These are phyloP conservation scores for Cheilosia urbana DNA, from an alignment of 2,888 invertebrate genomes.

Conservation along the genomic window DNA sequence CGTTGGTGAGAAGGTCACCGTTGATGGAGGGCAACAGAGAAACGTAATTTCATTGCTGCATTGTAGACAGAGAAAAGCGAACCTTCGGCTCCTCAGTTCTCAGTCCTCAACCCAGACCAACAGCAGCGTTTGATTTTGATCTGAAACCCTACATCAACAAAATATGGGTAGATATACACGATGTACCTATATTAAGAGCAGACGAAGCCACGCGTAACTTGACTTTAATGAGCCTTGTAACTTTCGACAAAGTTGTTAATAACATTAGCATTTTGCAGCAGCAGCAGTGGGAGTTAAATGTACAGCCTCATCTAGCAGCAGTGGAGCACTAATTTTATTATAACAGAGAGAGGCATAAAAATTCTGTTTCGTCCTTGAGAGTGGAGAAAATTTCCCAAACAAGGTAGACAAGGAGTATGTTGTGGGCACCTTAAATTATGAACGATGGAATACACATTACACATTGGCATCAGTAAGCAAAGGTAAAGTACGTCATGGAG, in stretches of 20 bases:
- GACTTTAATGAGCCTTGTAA: conserved; percentile 65
- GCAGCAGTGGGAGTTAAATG: neutral
- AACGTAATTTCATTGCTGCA: conserved; percentile 44
- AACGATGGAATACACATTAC: conserved; percentile 20
- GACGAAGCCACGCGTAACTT: conserved; percentile 32
- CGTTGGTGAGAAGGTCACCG: conserved; percentile 28
- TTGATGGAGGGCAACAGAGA: conserved; percentile 4
- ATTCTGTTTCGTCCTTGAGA: neutral
- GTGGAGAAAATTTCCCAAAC: neutral
- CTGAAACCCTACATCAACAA: neutral
- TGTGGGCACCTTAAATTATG: conserved; percentile 6
- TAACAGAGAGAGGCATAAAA: neutral
- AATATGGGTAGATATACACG: neutral
- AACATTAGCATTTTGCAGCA: conserved; percentile 46
- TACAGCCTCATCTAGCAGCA: conserved; percentile 19
- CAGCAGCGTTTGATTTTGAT: conserved; percentile 29
- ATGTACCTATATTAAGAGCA: conserved; percentile 8
- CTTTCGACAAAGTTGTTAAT: conserved; percentile 60
- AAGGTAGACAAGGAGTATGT: neutral
- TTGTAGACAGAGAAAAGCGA: neutral
- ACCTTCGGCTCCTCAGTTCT: neutral
- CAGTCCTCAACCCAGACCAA: neutral
- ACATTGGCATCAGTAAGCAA: neutral
- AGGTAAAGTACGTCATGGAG: neutral
- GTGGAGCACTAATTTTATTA: conserved; percentile 41